phyloP scores from a whole-genome alignment of 92 coral and sea anemone species.

The Anthopleura xanthogrammica region DNA sequence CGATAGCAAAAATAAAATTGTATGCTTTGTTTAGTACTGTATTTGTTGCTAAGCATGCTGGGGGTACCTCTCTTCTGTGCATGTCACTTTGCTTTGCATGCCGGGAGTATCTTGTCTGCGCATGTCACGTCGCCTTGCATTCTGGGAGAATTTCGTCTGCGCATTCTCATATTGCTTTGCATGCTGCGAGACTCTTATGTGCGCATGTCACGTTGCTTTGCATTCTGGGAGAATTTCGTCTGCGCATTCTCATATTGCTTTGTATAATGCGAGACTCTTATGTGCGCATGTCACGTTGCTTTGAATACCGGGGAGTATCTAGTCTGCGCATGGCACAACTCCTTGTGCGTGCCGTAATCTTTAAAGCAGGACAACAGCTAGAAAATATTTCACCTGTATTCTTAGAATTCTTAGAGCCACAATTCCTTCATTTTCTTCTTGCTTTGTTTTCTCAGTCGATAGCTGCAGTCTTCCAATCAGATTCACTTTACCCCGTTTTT shows the following conservation, averaged over 20 bases:
- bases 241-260: neutral
- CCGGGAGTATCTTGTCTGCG: neutral
- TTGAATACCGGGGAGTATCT: neutral
- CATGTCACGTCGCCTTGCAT: neutral
- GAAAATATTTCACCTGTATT: conserved; percentile 65
- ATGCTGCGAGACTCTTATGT: neutral
- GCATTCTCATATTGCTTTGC: neutral
- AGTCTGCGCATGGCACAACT: neutral
- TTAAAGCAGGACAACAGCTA: neutral
- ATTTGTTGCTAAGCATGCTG: neutral
- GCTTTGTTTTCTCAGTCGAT: conserved; percentile 90
- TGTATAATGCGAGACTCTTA: neutral
- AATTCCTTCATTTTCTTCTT: conserved; percentile 94
- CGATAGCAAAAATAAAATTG: neutral
- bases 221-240: neutral
- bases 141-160: neutral
- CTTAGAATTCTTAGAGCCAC: conserved; percentile 88
- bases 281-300: neutral
- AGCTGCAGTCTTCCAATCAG: conserved; percentile 93
- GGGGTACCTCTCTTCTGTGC: neutral
- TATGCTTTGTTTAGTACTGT: neutral
- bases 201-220: conserved; percentile 2
- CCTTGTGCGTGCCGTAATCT: too few species aligned
- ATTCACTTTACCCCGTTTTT: conserved; percentile 96
- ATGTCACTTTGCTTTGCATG: neutral